Conservation (phyloP, 1,140 invertebrate genomes). For the Schlechtendalia chinensis region DNA sequence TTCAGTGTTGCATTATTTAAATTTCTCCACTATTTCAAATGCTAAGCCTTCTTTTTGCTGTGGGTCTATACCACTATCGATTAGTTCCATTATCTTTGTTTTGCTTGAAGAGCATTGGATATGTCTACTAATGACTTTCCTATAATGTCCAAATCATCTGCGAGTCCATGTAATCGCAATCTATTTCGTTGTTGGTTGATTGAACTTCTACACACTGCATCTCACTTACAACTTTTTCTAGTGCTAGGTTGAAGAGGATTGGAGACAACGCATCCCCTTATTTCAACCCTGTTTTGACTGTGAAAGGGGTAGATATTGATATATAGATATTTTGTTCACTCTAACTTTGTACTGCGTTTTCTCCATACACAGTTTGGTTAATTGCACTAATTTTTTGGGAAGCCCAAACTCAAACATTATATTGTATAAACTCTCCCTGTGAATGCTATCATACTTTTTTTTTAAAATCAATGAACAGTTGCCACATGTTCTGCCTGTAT, state of each 20-base stretch:
- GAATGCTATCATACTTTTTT: too few species aligned
- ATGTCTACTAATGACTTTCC: neutral
- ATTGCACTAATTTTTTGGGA: neutral
- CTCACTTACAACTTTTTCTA: neutral
- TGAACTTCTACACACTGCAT: neutral
- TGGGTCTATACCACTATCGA: neutral
- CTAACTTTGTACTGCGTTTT: neutral
- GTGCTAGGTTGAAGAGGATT: neutral
- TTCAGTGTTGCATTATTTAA: neutral
- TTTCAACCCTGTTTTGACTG: neutral
- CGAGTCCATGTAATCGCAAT: neutral
- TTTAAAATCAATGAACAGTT: too few species aligned
- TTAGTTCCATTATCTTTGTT: neutral
- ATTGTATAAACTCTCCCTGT: too few species aligned
- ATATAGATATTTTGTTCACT: too few species aligned
- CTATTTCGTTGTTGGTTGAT: neutral
- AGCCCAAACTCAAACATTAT: too few species aligned
- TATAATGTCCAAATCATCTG: neutral
- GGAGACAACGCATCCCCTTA: neutral
- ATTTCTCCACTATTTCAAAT: neutral
- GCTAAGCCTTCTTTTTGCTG: neutral
- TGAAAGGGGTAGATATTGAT: neutral
- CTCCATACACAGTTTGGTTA: constrained; percentile 10
- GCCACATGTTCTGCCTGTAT: too few species aligned
- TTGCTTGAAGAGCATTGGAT: neutral